phyloP scores from a whole-genome alignment of 1,140 invertebrate genomes.

The Drosophila rufa region DNA sequence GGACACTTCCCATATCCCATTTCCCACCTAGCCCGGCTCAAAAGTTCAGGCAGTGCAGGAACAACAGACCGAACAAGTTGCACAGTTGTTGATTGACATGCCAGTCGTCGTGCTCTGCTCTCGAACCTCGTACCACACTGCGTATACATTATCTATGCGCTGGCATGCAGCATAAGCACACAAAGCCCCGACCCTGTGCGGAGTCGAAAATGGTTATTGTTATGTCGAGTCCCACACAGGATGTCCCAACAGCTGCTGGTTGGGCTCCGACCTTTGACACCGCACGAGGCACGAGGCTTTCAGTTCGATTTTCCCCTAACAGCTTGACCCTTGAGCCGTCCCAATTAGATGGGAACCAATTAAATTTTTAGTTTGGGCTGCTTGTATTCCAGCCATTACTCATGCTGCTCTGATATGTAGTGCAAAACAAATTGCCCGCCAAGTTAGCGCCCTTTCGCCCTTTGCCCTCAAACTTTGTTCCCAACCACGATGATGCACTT shows the following conservation, averaged over 20 bases:
- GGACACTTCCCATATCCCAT: slow-evolving; percentile 26
- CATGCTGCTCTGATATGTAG: slow-evolving; percentile 9
- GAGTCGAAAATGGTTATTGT: slow-evolving; percentile 73
- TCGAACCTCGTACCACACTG: slow-evolving; percentile 36
- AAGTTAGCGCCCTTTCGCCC: not conserved
- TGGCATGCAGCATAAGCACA: slow-evolving; percentile 50
- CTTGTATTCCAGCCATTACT: slow-evolving; percentile 28
- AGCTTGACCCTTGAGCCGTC: slow-evolving; percentile 21
- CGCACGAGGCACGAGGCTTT: slow-evolving; percentile 30
- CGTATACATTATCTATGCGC: slow-evolving; percentile 64
- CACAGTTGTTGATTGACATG: slow-evolving; percentile 63
- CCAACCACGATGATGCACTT: slow-evolving; percentile 20
- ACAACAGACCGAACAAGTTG: slow-evolving; percentile 36
- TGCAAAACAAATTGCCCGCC: slow-evolving; percentile 39
- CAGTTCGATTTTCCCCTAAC: slow-evolving; percentile 33
- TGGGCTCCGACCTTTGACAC: slow-evolving; percentile 61
- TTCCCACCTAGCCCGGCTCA: slow-evolving; percentile 18
- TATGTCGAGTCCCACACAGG: slow-evolving; percentile 66
- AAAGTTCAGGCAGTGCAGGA: slow-evolving; percentile 31
- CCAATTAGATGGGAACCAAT: slow-evolving; percentile 35
- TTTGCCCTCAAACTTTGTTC: not conserved
- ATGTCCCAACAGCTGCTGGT: slow-evolving; percentile 68
- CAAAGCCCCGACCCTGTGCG: slow-evolving; percentile 20
- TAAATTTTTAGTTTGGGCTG: slow-evolving; percentile 18
- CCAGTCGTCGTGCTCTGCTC: slow-evolving; percentile 27